Evolutionary conservation across 2,888 invertebrate species (phyloP), one percentile per base, ranked within the genome.

Genomic region (Cybosia mesomella): DNA sequence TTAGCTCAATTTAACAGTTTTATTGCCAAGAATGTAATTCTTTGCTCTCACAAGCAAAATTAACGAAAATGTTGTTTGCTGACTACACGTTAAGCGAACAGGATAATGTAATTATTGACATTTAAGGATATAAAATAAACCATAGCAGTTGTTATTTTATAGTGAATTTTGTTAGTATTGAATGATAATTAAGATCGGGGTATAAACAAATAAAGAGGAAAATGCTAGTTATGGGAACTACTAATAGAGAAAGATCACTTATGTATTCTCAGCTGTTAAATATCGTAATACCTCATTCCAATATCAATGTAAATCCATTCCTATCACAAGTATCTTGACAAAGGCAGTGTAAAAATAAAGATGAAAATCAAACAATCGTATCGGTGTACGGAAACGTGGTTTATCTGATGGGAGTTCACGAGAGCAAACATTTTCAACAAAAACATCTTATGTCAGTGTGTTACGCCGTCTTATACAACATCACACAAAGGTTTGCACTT

Each of bases 401-500:
- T 67, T 75, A 74, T 80, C 73, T 74, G 67, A 72, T 76, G 73
- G 71, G 71, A 77, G 69, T 73, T 59, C 64, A 66, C 73, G 55
- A 79, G 68, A 71, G 68, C 72, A 66, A 68, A 65, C 21, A 61
- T 67, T 73, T 71, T 70, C 28, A 78, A 79, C 73, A 83, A 83
- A 78, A 73, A 73, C 70, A 59, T 77, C 69, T 84, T 84, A 86
- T 86, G 81, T 83, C 83, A 77, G 73, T 77, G 74, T 80, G 85
- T 88, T 88, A 89, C 87, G 84, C 73, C 74, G 80, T 74, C 82
- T 91, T 91, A 90, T 85, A 87, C 88, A 90, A 92, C 83, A 81
- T 69, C 74, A 82, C 70, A 91, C 89, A 89, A 89, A 89, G 89
- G 85, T 84, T 77, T 86, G 89, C 91, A 89, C 87, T 91, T 88